A percentile compares a stretch with the other conserved stretches of the same genome.
Conservation (phyloP, 1,140 invertebrate genomes). For the Nylanderia fulva region DNA sequence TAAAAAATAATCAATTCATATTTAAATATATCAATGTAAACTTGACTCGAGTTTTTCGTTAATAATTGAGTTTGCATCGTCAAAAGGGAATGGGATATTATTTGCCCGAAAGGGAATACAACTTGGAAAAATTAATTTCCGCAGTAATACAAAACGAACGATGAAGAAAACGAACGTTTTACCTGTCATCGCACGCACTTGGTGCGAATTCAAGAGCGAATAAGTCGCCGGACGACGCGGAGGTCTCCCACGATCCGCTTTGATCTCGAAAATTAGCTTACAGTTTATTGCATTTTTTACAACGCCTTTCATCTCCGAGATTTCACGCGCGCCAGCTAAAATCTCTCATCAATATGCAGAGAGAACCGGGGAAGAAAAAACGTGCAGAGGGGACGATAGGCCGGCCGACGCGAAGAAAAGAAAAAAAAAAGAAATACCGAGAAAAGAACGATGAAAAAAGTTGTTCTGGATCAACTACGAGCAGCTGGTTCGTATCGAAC, state of each 20-base stretch:
- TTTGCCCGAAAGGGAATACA: too few relatives aligned
- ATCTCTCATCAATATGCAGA: constrained; percentile 77
- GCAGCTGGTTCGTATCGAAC: background rate
- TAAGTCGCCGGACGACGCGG: constrained; percentile 42
- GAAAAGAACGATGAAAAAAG: constrained; percentile 44
- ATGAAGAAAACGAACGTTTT: constrained; percentile 57
- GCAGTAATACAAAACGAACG: background rate
- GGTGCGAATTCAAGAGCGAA: constrained; percentile 51
- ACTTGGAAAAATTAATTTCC: constrained; percentile 29
- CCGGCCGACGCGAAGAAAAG: background rate
- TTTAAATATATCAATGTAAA: background rate
- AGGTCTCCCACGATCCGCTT: constrained; percentile 63
- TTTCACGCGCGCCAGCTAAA: constrained; percentile 68
- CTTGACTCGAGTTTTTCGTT: background rate
- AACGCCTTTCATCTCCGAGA: constrained; percentile 71
- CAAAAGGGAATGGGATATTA: background rate
- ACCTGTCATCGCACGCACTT: constrained; percentile 32
- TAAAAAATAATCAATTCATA: background rate
- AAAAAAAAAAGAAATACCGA: background rate
- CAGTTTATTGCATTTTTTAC: constrained; percentile 75
- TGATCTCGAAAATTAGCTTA: constrained; percentile 76
- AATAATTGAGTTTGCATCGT: background rate
- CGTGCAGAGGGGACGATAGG: constrained; percentile 25
- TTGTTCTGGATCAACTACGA: constrained; percentile 49
- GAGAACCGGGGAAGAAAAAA: constrained; percentile 55